Percentiles rank a stretch among this genome's conserved stretches.
phyloP scores from a whole-genome alignment of 2,113 vertebrate species.

The Salminus brasiliensis region DNA sequence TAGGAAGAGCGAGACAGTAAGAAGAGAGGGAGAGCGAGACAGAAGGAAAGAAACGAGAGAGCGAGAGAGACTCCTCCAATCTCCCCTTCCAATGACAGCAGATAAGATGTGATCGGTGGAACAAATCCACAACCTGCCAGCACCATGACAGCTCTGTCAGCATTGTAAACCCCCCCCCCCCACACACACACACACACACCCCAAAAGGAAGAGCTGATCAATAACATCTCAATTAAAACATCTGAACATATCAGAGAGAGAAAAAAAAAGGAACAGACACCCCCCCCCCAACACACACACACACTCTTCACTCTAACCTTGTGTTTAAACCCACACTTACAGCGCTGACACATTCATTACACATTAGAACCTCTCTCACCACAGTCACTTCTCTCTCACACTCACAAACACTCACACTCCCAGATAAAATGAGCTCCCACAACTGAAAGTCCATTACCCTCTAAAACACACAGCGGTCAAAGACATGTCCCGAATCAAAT shows the following conservation, averaged over 20 bases:
- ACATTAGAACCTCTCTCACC: slow-evolving; percentile 15
- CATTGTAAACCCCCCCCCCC: slow-evolving; percentile 2
- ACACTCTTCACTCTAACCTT: not conserved
- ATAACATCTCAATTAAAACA: slow-evolving; percentile 14
- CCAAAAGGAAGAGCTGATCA: too few relatives aligned
- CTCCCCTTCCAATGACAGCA: slow-evolving; percentile 72
- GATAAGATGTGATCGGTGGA: slow-evolving; percentile 74
- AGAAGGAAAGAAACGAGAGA: too few relatives aligned
- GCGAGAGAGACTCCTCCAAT: slow-evolving; percentile 55
- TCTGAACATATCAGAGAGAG: too few relatives aligned
- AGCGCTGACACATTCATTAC: slow-evolving; percentile 21
- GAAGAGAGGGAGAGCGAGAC: slow-evolving; percentile 42
- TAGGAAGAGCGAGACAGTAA: not conserved
- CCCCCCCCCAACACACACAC: not conserved
- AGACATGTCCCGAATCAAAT: too few relatives aligned
- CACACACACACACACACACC: slow-evolving; percentile 8
- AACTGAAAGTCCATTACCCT: too few relatives aligned
- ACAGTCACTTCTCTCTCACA: slow-evolving; percentile 18
- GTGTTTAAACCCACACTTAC: not conserved
- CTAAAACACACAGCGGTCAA: too few relatives aligned
- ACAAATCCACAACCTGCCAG: slow-evolving; percentile 73
- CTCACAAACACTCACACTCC: too few relatives aligned
- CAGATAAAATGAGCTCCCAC: too few relatives aligned
- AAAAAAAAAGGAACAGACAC: slow-evolving; percentile 1
- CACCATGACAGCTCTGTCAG: slow-evolving; percentile 70